These are phyloP conservation scores for Panagrolaimus sp. DNA, from an alignment of 1,140 invertebrate species.

Conservation along the genomic window DNA sequence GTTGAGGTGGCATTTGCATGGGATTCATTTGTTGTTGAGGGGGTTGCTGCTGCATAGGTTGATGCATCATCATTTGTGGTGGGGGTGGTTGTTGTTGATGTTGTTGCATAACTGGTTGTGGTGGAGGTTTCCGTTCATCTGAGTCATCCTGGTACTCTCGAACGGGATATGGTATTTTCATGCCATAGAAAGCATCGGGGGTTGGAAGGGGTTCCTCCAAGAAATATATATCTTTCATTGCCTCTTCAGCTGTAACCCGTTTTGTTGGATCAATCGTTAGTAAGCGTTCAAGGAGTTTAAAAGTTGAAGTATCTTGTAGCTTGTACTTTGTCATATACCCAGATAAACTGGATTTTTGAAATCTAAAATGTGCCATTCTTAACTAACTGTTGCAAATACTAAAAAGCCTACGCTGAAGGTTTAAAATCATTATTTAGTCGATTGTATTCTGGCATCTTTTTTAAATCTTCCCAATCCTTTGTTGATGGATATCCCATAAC, in stretches of 20 bases:
- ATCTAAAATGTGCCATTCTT: slow-evolving; percentile 66
- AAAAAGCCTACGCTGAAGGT: slow-evolving; percentile 73
- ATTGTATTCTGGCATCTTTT: slow-evolving; percentile 97
- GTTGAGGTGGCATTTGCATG: not conserved
- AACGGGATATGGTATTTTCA: slow-evolving; percentile 94
- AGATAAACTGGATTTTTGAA: slow-evolving; percentile 84
- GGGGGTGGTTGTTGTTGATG: not conserved
- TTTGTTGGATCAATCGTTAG: slow-evolving; percentile 97
- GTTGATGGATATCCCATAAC: slow-evolving; percentile 99
- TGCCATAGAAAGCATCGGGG: slow-evolving; percentile 83
- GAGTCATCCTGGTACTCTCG: slow-evolving; percentile 95
- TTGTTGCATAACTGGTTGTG: slow-evolving; percentile 16
- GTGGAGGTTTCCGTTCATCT: slow-evolving; percentile 71
- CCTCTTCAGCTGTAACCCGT: slow-evolving; percentile 81
- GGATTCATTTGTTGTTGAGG: not conserved
- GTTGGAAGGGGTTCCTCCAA: slow-evolving; percentile 84
- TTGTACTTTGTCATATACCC: slow-evolving; percentile 95
- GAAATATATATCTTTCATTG: slow-evolving; percentile 7
- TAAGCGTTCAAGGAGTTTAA: slow-evolving; percentile 84
- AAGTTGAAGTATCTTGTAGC: slow-evolving; percentile 93
- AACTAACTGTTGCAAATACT: not conserved
- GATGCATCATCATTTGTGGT: not conserved
- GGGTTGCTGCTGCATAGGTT: not conserved
- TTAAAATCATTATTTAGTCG: slow-evolving; percentile 96
- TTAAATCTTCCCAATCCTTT: slow-evolving; percentile 99